phyloP scores from a whole-genome alignment of 2,113 vertebrate genomes.

The Opisthocomus hoazin region DNA sequence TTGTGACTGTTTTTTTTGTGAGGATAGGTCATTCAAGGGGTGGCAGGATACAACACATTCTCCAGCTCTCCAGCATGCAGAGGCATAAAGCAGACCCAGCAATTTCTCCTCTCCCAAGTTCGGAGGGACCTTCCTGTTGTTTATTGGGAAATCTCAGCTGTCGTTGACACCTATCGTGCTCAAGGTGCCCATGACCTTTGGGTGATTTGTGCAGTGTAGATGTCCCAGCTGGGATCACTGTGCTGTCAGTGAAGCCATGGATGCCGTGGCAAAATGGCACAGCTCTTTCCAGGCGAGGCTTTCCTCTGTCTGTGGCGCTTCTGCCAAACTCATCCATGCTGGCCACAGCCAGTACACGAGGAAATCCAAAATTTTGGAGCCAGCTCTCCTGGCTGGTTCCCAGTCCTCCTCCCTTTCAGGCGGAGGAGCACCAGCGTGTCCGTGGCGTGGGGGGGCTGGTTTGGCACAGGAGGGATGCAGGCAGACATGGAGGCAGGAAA shows the following conservation, averaged over 20 bases:
- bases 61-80: not conserved
- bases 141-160: not conserved
- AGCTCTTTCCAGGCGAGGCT: not conserved
- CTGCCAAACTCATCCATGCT: constrained; percentile 57
- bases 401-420: constrained; percentile 40
- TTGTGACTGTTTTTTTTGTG: not conserved
- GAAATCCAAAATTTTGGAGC: not conserved
- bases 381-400: not conserved
- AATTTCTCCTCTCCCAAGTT: not conserved
- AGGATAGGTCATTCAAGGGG: not conserved
- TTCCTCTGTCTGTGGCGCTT: not conserved
- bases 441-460: not conserved
- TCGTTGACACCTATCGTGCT: accelerated
- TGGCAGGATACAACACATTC: not conserved
- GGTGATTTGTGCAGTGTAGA: accelerated
- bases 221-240: not conserved
- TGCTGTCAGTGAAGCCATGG: not conserved
- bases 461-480: not conserved
- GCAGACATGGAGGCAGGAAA: not conserved
- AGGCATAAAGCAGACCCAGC: not conserved
- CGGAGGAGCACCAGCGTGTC: not conserved
- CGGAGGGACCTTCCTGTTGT: not conserved
- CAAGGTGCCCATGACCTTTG: not conserved
- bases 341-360: not conserved
- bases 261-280: not conserved